Evolutionary conservation across 2,113 vertebrate genomes (phyloP).

Genomic region (Bujurquina vittata): DNA sequence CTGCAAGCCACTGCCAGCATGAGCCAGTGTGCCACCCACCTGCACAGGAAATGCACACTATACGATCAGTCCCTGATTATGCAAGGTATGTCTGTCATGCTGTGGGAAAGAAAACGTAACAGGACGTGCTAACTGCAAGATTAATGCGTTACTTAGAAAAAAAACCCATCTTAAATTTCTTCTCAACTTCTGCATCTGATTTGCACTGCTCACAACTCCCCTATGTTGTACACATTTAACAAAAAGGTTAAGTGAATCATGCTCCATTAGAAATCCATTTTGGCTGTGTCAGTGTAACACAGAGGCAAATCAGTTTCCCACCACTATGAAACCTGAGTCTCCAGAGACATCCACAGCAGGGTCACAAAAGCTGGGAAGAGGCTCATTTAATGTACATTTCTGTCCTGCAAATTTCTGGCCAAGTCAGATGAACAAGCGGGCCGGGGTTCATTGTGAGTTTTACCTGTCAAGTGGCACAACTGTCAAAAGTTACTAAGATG

Average conservation of each 20-base stretch:
- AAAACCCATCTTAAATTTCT: not conserved
- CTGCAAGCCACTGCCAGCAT: not conserved
- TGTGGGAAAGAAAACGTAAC: not conserved
- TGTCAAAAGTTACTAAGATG: not conserved
- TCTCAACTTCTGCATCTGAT: not conserved
- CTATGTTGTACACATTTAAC: not conserved
- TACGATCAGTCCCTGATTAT: slow-evolving; percentile 26
- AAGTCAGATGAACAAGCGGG: not conserved
- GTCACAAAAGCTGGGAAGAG: not conserved
- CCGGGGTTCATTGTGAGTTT: too few species aligned
- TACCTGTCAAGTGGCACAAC: not conserved
- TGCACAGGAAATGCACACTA: slow-evolving; percentile 47
- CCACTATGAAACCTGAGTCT: not conserved
- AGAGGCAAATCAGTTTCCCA: not conserved
- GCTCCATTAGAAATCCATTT: not conserved
- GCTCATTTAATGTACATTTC: not conserved
- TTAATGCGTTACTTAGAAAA: not conserved
- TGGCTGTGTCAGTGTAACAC: not conserved
- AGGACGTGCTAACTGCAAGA: not conserved
- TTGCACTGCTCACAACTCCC: not conserved
- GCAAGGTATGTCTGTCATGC: not conserved
- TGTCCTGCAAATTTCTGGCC: not conserved
- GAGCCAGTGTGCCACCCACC: slow-evolving; percentile 19
- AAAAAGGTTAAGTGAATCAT: not conserved
- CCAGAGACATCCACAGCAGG: not conserved